Evolutionary conservation across 2,113 vertebrate species (phyloP).

Genomic region (Hippocampus comes): DNA sequence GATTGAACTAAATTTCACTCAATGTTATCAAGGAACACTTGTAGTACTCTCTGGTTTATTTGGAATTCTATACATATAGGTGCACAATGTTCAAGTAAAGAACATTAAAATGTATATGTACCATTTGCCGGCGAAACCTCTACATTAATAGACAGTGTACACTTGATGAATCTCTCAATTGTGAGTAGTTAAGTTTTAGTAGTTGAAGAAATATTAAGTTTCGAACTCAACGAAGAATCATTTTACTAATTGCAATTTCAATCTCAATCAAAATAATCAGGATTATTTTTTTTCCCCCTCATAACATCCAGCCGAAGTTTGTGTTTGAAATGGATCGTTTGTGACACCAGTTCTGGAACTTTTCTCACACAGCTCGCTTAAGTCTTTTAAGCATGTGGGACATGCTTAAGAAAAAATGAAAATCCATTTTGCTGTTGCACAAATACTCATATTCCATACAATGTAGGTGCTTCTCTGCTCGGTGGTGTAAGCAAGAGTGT

Average conservation of each 20-base stretch:
- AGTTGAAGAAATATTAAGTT: too few species aligned
- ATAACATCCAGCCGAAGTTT: too few species aligned
- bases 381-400: background rate
- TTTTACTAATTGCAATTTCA: too few species aligned
- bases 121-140: background rate
- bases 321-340: too few species aligned
- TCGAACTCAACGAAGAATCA: too few species aligned
- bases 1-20: background rate
- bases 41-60: background rate
- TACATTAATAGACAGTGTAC: too few species aligned
- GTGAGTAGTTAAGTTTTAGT: too few species aligned
- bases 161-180: too few species aligned
- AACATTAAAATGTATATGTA: background rate
- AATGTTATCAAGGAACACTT: background rate
- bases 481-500: slow-evolving; percentile 28
- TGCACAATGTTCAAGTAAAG: background rate
- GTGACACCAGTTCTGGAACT: too few species aligned
- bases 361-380: too few species aligned
- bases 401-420: background rate
- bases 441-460: background rate
- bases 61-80: background rate
- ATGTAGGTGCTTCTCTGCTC: slow-evolving; percentile 19
- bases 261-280: too few species aligned
- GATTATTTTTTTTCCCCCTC: too few species aligned
- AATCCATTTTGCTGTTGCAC: background rate